A percentile compares a stretch with the other conserved stretches of the same genome.
Conservation (phyloP, 2,888 invertebrate genomes). For the Dinocampus coccinellae region DNA sequence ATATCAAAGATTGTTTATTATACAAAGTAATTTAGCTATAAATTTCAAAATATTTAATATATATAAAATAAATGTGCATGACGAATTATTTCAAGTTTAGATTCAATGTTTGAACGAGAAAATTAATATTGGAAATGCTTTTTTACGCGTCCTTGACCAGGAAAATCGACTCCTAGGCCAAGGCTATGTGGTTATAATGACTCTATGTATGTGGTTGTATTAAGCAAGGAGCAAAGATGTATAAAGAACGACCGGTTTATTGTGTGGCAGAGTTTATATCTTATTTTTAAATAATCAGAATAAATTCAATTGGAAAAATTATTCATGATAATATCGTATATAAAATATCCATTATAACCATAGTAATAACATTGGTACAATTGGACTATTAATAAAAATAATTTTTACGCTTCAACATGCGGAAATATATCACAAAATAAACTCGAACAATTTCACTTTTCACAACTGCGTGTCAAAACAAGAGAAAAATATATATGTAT, state of each 20-base stretch:
- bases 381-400: not conserved
- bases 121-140: too few relatives aligned
- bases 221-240: not conserved
- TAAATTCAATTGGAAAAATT: not conserved
- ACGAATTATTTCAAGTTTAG: too few relatives aligned
- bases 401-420: not conserved
- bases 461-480: not conserved
- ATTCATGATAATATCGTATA: not conserved
- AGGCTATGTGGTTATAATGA: too few relatives aligned
- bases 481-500: too few relatives aligned
- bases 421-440: not conserved
- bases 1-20: too few relatives aligned
- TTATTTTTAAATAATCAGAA: not conserved
- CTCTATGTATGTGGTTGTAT: too few relatives aligned
- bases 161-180: not conserved
- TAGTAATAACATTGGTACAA: not conserved
- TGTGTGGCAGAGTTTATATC: not conserved
- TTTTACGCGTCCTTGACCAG: not conserved
- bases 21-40: too few relatives aligned
- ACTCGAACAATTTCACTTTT: not conserved
- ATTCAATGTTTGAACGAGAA: too few relatives aligned
- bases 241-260: not conserved
- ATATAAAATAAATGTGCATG: too few relatives aligned
- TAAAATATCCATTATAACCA: not conserved
- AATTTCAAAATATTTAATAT: too few relatives aligned